Conservation (phyloP, 2,888 invertebrate species). For the Camponotus fellah region DNA sequence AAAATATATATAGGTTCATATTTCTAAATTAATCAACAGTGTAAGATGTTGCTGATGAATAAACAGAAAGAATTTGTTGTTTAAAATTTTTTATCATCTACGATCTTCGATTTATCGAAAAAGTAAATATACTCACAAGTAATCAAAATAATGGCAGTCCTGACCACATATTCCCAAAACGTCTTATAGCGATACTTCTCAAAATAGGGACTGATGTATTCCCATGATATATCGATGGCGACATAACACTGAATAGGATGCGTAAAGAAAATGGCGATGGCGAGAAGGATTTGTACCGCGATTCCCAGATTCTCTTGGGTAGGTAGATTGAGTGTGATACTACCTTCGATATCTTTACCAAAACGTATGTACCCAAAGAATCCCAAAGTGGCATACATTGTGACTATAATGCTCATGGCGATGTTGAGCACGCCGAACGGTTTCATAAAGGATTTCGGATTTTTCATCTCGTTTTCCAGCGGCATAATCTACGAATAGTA, state of each 20-base stretch:
- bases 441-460: conserved; percentile 93
- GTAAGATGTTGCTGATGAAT: neutral
- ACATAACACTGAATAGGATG: conserved; percentile 98
- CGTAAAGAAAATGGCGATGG: conserved; percentile 95
- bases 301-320: conserved; percentile 89
- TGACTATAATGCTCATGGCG: conserved; percentile 93
- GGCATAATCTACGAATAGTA: conserved; percentile 91
- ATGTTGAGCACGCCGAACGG: conserved; percentile 94
- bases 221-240: conserved; percentile 97
- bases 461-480: conserved; percentile 97
- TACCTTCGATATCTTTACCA: conserved; percentile 91
- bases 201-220: conserved; percentile 89
- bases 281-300: conserved; percentile 91
- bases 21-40: neutral
- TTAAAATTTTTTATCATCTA: neutral
- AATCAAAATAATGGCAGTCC: conserved; percentile 92
- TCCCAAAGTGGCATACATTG: conserved; percentile 95
- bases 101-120: conserved; percentile 8
- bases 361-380: conserved; percentile 96
- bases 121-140: conserved; percentile 91
- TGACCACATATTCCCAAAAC: conserved; percentile 92
- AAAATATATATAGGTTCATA: neutral
- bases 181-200: conserved; percentile 88
- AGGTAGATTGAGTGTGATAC: conserved; percentile 95
- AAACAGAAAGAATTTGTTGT: neutral